Conservation (phyloP, 2,797 vertebrate species). For the Taeniopygia guttata region DNA sequence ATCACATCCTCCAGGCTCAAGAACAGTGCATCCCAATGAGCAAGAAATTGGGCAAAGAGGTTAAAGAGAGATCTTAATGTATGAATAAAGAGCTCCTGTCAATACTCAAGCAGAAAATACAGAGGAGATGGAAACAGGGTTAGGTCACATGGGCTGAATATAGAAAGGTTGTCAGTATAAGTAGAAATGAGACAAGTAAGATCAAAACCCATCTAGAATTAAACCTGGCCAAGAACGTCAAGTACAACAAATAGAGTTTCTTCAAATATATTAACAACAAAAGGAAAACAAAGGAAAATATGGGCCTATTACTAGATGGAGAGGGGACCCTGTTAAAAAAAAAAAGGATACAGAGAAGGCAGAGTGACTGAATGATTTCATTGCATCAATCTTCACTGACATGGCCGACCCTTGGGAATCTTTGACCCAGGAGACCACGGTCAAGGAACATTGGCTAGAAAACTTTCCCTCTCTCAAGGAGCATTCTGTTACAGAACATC, state of each 20-base stretch:
- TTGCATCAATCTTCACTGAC: neutral
- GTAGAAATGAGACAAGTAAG: neutral
- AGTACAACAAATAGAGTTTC: neutral
- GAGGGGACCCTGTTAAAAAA: fast-evolving
- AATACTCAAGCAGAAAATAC: neutral
- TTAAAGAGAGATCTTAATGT: neutral
- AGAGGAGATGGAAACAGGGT: neutral
- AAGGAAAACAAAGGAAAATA: neutral
- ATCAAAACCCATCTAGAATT: neutral
- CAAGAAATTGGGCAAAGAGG: neutral
- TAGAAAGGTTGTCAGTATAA: neutral
- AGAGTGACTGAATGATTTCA: neutral
- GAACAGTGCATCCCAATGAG: neutral
- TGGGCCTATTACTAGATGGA: neutral
- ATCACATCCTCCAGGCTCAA: neutral
- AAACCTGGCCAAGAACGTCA: neutral
- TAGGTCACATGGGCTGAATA: neutral
- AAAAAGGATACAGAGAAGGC: neutral
- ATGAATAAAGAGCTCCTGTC: neutral
- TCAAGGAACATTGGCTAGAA: neutral
- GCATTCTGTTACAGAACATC: neutral
- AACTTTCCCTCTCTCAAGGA: neutral
- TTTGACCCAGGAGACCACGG: neutral
- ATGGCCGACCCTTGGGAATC: neutral
- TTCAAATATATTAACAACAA: neutral